Conservation (phyloP, 2,888 invertebrate genomes). For the Drosophila mettleri region DNA sequence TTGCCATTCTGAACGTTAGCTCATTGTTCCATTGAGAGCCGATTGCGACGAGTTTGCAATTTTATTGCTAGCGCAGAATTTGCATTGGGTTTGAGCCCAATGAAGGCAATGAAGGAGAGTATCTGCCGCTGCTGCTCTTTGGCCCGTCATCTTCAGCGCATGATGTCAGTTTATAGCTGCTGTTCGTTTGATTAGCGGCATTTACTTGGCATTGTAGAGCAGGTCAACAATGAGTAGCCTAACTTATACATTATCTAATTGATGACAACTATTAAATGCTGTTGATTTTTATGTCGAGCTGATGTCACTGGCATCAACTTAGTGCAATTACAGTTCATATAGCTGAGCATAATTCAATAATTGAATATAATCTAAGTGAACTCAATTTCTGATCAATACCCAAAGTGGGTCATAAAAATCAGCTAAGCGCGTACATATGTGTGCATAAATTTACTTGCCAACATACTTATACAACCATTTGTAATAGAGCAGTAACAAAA, state of each 20-base stretch:
- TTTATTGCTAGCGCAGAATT: constrained; percentile 62
- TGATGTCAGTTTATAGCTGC: constrained; percentile 56
- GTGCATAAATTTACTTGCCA: neutral
- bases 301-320: neutral
- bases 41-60: constrained; percentile 62
- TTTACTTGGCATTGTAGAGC: constrained; percentile 10
- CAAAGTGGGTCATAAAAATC: constrained; percentile 6
- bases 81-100: constrained; percentile 37
- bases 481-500: neutral
- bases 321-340: constrained; percentile 1
- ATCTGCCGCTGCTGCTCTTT: constrained; percentile 8
- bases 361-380: neutral
- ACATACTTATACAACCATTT: neutral
- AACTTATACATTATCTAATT: constrained; percentile 2
- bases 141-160: constrained; percentile 49
- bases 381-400: constrained; percentile 1
- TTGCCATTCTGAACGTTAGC: constrained; percentile 45
- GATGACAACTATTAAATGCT: neutral
- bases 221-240: constrained; percentile 12
- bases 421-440: neutral
- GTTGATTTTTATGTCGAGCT: constrained; percentile 4
- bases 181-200: constrained; percentile 35
- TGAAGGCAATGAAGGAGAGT: neutral
- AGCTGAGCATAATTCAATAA: neutral
- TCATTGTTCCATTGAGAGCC: constrained; percentile 67